Evolutionary conservation across 2,113 vertebrate species (phyloP), one percentile per base, ranked within the genome.

Genomic region (Lepus europaeus): DNA sequence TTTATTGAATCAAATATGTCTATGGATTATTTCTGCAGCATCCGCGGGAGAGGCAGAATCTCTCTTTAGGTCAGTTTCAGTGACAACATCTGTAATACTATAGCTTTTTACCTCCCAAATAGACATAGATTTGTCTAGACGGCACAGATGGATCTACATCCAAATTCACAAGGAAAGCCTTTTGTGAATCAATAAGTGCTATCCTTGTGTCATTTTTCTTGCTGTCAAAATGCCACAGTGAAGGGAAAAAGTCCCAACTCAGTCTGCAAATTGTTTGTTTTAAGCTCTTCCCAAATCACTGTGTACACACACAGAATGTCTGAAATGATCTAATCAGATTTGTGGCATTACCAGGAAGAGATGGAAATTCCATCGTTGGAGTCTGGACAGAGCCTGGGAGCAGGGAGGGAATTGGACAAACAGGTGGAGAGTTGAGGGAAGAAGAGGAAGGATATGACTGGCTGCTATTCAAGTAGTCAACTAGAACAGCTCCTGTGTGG

Each of bases 181-280:
- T 93, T 53, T 66, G 74, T 96, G 82, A 97, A 96, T 96, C 90
- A 89, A 91, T 97, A 96, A 93, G 25, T 90, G 51, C 63, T 93
- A 90, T 93, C 20, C 45, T 86, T 1, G 2, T 61, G 17, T 93
- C 92, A 83, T 97, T 96, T 96, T 97, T 96, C 90, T 97, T 97
- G 77, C 78, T 96, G 92, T 95, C 96, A 93, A 95, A 94, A 82
- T 72, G 51, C 61, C 82, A 92, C 1, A 87, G 22, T 33, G 74
- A 79, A 96, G 76, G 80, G 33, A 12, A 68, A 84, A 72, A 63
- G 25, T 95, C 87, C 87, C 80, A 91, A 51, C 33, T 85, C 59
- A 53, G 63, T 9, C 81, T 82, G 23, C 49, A 94, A 87, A 80
- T 19, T 88, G 56, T 93, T 95, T 81, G 77, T 78, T 74, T 91